phyloP scores from a whole-genome alignment of 2,113 vertebrate genomes.

The Aldabrachelys gigantea region DNA sequence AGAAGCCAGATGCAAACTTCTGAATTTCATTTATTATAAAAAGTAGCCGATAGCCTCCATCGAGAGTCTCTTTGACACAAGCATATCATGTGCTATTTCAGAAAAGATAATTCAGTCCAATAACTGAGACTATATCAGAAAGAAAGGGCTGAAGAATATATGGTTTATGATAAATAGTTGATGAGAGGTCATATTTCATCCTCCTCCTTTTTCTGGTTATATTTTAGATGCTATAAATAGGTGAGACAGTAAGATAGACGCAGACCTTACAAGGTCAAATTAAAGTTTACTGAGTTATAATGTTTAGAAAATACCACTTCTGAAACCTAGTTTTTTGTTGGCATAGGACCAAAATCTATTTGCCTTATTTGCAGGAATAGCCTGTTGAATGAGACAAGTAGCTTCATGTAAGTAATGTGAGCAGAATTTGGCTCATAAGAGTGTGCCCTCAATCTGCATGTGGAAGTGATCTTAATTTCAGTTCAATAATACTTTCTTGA shows the following conservation, averaged over 20 bases:
- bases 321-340: slow-evolving; percentile 5
- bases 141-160: slow-evolving; percentile 44
- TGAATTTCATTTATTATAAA: slow-evolving; percentile 72
- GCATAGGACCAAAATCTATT: neutral
- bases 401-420: neutral
- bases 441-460: rapidly evolving
- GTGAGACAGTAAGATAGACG: neutral
- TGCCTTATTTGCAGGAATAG: neutral
- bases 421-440: neutral
- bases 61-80: slow-evolving; percentile 69
- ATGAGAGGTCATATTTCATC: slow-evolving; percentile 45
- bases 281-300: slow-evolving; percentile 1
- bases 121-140: slow-evolving; percentile 66
- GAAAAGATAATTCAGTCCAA: slow-evolving; percentile 69
- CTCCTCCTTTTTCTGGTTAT: slow-evolving; percentile 40
- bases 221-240: slow-evolving; percentile 14
- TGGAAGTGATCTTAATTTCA: neutral
- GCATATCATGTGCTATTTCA: slow-evolving; percentile 67
- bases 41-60: slow-evolving; percentile 61
- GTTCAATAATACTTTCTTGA: neutral
- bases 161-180: slow-evolving; percentile 22
- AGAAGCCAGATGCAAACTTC: slow-evolving; percentile 64
- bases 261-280: slow-evolving; percentile 10
- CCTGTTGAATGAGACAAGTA: neutral
- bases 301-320: neutral